A percentile compares a stretch with the other conserved stretches of the same genome.
These are phyloP conservation scores for Araneus ventricosus DNA, from an alignment of 1,140 invertebrate genomes.

Conservation along the genomic window DNA sequence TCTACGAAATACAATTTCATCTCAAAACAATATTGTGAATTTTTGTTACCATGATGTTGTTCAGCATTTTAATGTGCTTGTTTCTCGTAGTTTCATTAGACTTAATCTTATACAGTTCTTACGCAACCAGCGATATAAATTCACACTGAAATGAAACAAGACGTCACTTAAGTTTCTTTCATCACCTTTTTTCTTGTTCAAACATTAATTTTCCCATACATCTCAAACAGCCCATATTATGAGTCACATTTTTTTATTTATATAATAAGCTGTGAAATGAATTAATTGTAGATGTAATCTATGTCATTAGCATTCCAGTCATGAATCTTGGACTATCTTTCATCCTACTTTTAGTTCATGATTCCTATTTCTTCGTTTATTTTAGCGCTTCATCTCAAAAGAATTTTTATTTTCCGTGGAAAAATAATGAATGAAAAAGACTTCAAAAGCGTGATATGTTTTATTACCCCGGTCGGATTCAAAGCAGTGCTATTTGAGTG, in stretches of 20 bases:
- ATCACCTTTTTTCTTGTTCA: neutral
- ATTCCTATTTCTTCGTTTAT: neutral
- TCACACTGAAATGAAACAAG: neutral
- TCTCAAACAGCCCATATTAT: neutral
- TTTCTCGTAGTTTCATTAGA: too few relatives aligned
- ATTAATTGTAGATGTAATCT: neutral
- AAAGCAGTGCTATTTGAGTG: too few relatives aligned
- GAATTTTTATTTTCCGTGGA: neutral
- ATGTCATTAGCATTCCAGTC: neutral
- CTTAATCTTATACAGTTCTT: too few relatives aligned
- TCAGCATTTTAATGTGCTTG: too few relatives aligned
- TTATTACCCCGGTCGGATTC: too few relatives aligned
- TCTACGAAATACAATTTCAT: too few relatives aligned
- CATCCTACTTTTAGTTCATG: neutral
- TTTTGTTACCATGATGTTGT: too few relatives aligned
- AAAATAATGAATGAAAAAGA: neutral
- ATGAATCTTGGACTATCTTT: neutral
- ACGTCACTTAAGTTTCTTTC: neutral
- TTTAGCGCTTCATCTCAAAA: neutral
- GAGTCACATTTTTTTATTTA: constrained; percentile 14
- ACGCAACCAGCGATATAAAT: neutral
- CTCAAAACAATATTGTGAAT: too few relatives aligned
- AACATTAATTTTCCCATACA: neutral
- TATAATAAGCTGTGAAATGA: neutral
- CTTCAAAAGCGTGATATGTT: neutral